Conservation (phyloP, 1,140 invertebrate genomes). For the Zaprionus nigranus region DNA sequence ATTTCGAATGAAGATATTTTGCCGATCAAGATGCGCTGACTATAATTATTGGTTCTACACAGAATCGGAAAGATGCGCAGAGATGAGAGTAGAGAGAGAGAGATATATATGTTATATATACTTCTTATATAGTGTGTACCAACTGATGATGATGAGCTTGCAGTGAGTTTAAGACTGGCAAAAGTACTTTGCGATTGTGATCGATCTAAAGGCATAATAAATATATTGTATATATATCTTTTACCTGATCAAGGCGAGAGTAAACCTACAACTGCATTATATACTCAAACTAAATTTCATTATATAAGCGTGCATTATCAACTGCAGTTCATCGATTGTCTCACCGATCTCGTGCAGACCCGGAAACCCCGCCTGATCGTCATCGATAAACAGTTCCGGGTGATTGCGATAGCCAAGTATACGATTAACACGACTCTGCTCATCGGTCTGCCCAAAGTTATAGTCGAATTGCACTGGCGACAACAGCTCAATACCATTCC, state of each 20-base stretch:
- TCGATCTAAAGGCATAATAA: slow-evolving; percentile 8
- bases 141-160: slow-evolving; percentile 13
- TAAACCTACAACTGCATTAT: slow-evolving; percentile 49
- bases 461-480: slow-evolving; percentile 49
- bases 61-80: neutral
- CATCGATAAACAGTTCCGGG: slow-evolving; percentile 80
- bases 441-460: slow-evolving; percentile 65
- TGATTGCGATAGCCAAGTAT: slow-evolving; percentile 73
- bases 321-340: slow-evolving; percentile 83
- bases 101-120: neutral
- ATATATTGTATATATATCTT: slow-evolving; percentile 28
- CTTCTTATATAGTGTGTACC: neutral
- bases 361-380: slow-evolving; percentile 78
- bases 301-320: slow-evolving; percentile 83
- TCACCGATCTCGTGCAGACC: slow-evolving; percentile 83
- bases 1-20: neutral
- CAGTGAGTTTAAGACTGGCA: slow-evolving; percentile 16
- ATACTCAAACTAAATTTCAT: slow-evolving; percentile 82
- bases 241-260: slow-evolving; percentile 67
- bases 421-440: slow-evolving; percentile 68
- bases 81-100: neutral
- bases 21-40: neutral
- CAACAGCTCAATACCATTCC: neutral
- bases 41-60: neutral
- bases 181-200: too few relatives aligned